Evolutionary conservation across 2,113 vertebrate genomes (phyloP), one percentile per base, ranked within the genome.

Genomic region (Trochalopteron elliotii): DNA sequence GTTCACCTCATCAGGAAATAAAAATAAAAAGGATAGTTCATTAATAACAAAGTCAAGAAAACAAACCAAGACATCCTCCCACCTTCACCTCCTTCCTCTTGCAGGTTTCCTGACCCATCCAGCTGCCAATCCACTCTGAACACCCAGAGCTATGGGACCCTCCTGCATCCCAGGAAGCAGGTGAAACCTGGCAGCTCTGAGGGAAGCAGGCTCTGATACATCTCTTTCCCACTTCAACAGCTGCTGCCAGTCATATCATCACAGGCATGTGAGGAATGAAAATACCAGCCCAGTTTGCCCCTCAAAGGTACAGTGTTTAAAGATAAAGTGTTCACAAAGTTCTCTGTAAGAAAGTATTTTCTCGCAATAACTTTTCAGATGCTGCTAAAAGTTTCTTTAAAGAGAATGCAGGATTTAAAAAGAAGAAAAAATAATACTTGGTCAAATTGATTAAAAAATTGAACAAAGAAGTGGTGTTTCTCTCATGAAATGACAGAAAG

Each of bases 121-220:
- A 57, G 53, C 49, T 79, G 18, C 40, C 25, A 85, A 37, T 24
- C 40, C 20, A 12, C 11, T 23, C 40, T 0, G 0, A 81, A 30
- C 3, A 2, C 10, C n/a, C 50, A 40, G 20, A 44, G 53, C 22
- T 42, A 1, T 0, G 27, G 39, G 7, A 55, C 5, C 12, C 8
- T 52, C 35, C 24, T 63, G 8, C n/a, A 79, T 12, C 25, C 53
- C 31, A 56, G 35, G 28, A 5, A 85, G 7, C 9, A 87, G 23
- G 2, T 16, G 8, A 84, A 67, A 31, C 21, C 11, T 49, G 49
- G 10, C 28, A 90, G 10, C 27, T 80, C 49, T 30, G 15, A 59
- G 19, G 8, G 35, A 75, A 67, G 15, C 25, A 86, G 10, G 1
- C 39, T 55, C 23, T 50, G 33, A 7, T 4, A 23, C 15, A 47